Conservation (phyloP, 2,113 vertebrate genomes). For the Gracilinanus agilis region DNA sequence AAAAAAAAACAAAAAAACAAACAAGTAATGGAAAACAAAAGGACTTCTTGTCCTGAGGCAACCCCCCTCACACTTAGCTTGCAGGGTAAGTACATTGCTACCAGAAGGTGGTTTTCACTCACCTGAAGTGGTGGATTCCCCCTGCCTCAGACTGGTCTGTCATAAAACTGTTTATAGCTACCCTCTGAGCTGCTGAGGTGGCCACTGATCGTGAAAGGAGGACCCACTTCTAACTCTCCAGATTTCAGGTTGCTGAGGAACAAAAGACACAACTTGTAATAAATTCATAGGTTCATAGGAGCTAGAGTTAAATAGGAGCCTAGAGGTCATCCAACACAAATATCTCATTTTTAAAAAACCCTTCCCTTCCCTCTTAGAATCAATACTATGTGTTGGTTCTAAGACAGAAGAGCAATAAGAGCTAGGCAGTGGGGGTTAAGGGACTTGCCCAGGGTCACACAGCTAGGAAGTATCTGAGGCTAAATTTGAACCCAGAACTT, state of each 20-base stretch:
- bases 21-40: not conserved
- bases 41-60: not conserved
- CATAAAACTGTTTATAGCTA: constrained; percentile 73
- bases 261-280: not conserved
- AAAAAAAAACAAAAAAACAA: too few species aligned
- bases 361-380: too few species aligned
- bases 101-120: not conserved
- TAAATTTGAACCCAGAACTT: too few species aligned
- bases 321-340: not conserved
- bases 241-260: constrained; percentile 75
- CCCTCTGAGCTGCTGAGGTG: constrained; percentile 27
- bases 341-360: too few species aligned
- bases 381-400: too few species aligned
- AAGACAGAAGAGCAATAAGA: too few species aligned
- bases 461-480: too few species aligned
- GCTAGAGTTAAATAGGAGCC: not conserved
- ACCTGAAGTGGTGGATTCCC: not conserved
- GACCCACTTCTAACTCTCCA: constrained; percentile 76
- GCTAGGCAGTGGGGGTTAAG: too few species aligned
- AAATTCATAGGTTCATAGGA: not conserved
- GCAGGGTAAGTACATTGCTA: too few species aligned
- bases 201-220: constrained; percentile 85
- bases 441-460: too few species aligned
- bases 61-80: not conserved
- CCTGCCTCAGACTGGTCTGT: constrained; percentile 31